phyloP scores from a whole-genome alignment of 2,113 vertebrate genomes.

The Ginglymostoma cirratum region DNA sequence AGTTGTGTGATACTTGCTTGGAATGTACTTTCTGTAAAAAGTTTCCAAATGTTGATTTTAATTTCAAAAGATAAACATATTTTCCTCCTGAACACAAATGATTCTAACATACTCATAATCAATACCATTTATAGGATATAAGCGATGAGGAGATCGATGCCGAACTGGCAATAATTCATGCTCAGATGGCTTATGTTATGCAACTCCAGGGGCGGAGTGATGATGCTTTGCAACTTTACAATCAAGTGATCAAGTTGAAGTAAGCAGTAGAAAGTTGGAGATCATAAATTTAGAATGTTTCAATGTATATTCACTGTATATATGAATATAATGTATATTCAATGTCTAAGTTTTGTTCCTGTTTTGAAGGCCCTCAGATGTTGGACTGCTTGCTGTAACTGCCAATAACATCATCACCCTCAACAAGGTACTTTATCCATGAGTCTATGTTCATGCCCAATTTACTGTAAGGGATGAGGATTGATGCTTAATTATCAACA shows the following conservation, averaged over 20 bases:
- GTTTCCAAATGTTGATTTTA: background rate
- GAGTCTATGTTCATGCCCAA: background rate
- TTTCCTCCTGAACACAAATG: background rate
- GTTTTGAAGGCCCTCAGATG: slow-evolving; percentile 80
- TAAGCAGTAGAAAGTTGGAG: slow-evolving; percentile 51
- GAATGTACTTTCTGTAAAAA: background rate
- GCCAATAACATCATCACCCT: slow-evolving; percentile 98
- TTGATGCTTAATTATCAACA: background rate
- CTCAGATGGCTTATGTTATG: slow-evolving; percentile 94
- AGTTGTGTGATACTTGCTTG: background rate
- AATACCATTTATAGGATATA: slow-evolving; percentile 67
- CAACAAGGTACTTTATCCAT: slow-evolving; percentile 74
- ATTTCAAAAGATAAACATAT: background rate
- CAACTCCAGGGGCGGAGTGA: slow-evolving; percentile 84
- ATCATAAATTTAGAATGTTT: background rate
- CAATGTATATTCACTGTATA: background rate
- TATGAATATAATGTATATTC: background rate
- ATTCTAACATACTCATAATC: background rate
- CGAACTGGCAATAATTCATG: slow-evolving; percentile 92
- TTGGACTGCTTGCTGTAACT: slow-evolving; percentile 91
- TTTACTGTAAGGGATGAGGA: background rate
- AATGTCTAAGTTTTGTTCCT: slow-evolving; percentile 35
- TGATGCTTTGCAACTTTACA: slow-evolving; percentile 92
- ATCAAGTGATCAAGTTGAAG: slow-evolving; percentile 98
- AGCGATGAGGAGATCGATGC: slow-evolving; percentile 88